Conservation (phyloP, 2,888 invertebrate genomes). For the Seladonia tumulorum region DNA sequence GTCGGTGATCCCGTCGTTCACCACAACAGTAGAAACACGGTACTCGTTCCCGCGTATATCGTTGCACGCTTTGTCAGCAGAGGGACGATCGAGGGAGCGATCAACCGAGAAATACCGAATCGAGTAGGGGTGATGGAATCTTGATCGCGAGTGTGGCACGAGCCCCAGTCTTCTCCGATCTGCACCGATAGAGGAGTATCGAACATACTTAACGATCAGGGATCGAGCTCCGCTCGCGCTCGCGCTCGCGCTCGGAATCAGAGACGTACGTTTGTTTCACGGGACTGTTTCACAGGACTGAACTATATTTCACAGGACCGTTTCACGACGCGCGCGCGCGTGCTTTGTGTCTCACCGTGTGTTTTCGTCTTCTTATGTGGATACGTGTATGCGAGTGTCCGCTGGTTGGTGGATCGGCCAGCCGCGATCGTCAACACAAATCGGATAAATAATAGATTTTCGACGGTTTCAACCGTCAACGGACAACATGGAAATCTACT, state of each 20-base stretch:
- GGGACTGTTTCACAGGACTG: neutral
- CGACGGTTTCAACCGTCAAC: neutral
- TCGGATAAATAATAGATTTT: constrained; percentile 5
- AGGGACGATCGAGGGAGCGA: constrained; percentile 10
- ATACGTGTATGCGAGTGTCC: neutral
- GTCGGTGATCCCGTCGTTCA: constrained; percentile 54
- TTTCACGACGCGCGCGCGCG: neutral
- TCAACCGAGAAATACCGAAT: neutral
- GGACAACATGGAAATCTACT: neutral
- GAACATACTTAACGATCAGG: constrained; percentile 14
- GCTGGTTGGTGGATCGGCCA: neutral
- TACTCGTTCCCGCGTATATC: neutral
- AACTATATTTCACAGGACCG: too few species aligned
- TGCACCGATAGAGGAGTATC: constrained; percentile 12
- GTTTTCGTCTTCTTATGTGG: neutral
- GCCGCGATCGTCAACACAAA: neutral
- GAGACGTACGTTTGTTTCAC: neutral
- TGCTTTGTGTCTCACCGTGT: neutral
- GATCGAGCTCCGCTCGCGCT: constrained; percentile 5
- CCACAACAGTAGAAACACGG: constrained; percentile 27
- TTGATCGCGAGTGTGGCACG: constrained; percentile 16
- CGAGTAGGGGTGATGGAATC: constrained; percentile 1
- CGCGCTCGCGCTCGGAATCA: neutral
- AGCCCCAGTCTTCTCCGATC: constrained; percentile 23
- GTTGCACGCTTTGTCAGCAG: constrained; percentile 1